These are phyloP conservation scores for Xanthorhoe spadicearia DNA, from an alignment of 2,888 invertebrate species.

Conservation along the genomic window DNA sequence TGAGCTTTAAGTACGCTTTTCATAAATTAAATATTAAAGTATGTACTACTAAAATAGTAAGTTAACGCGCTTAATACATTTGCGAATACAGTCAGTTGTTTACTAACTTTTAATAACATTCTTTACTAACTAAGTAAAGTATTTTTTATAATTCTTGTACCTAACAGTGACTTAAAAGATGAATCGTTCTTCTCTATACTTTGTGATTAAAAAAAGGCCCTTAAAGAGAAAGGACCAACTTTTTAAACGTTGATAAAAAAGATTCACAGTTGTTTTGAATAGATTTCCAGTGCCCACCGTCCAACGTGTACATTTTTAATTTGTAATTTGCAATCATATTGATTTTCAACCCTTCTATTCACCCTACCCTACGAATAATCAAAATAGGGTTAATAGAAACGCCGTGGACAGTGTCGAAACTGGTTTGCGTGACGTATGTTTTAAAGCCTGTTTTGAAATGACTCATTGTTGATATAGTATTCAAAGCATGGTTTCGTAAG, in stretches of 20 bases:
- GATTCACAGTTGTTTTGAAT: neutral
- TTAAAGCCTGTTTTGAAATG: slow-evolving; percentile 28
- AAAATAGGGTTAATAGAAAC: slow-evolving; percentile 32
- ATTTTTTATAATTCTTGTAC: too few relatives aligned
- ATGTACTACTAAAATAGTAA: too few relatives aligned
- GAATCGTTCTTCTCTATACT: too few relatives aligned
- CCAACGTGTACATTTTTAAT: neutral
- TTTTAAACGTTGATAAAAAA: neutral
- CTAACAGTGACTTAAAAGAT: too few relatives aligned
- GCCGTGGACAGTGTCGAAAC: slow-evolving; percentile 41
- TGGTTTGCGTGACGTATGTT: slow-evolving; percentile 38
- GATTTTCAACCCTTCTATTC: slow-evolving; percentile 50
- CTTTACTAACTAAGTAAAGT: too few relatives aligned
- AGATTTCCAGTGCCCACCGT: neutral
- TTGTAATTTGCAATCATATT: slow-evolving; percentile 34
- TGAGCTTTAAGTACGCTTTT: too few relatives aligned
- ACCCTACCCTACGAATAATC: slow-evolving; percentile 37
- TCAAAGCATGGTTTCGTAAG: slow-evolving; percentile 34
- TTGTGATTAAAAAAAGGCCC: too few relatives aligned
- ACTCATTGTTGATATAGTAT: slow-evolving; percentile 37
- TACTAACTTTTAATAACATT: too few relatives aligned
- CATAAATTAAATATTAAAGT: too few relatives aligned
- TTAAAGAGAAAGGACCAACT: too few relatives aligned
- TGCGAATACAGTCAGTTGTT: too few relatives aligned
- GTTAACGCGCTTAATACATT: too few relatives aligned